phyloP scores from a whole-genome alignment of 2,888 invertebrate species.

The Imbricaverruca yamaguchii region DNA sequence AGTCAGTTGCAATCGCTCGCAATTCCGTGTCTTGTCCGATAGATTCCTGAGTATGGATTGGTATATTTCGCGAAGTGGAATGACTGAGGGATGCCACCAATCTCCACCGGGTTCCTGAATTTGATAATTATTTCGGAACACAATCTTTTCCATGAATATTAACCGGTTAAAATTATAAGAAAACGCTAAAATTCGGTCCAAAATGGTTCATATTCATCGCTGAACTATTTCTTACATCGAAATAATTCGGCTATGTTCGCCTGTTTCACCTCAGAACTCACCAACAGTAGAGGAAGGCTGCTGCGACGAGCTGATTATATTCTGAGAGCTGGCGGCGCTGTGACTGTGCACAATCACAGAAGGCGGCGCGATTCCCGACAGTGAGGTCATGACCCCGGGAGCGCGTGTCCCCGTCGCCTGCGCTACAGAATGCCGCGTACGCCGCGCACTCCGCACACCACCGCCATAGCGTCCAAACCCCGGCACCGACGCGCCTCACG shows the following conservation, averaged over 20 bases:
- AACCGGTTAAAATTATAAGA: too few species aligned
- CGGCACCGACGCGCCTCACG: background rate
- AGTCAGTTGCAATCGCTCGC: too few species aligned
- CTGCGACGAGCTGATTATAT: background rate
- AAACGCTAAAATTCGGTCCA: too few species aligned
- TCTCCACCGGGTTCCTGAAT: too few species aligned
- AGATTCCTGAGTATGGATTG: too few species aligned
- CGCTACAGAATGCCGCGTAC: background rate
- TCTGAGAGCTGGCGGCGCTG: background rate
- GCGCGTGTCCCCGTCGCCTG: background rate
- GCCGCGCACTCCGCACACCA: background rate
- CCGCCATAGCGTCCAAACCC: background rate
- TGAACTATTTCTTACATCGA: too few species aligned
- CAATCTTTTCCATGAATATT: too few species aligned
- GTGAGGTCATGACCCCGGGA: background rate
- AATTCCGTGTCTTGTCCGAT: too few species aligned
- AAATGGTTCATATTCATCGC: too few species aligned
- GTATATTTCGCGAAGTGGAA: too few species aligned
- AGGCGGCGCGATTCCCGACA: background rate
- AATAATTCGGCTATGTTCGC: background rate
- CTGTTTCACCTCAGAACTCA: background rate
- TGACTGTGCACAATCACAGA: conserved; percentile 1
- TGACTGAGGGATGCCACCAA: too few species aligned
- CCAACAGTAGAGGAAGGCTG: conserved; percentile 4
- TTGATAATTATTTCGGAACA: too few species aligned